These are phyloP conservation scores for Plestiodon gilberti DNA, from an alignment of 2,113 vertebrate species.

Conservation along the genomic window DNA sequence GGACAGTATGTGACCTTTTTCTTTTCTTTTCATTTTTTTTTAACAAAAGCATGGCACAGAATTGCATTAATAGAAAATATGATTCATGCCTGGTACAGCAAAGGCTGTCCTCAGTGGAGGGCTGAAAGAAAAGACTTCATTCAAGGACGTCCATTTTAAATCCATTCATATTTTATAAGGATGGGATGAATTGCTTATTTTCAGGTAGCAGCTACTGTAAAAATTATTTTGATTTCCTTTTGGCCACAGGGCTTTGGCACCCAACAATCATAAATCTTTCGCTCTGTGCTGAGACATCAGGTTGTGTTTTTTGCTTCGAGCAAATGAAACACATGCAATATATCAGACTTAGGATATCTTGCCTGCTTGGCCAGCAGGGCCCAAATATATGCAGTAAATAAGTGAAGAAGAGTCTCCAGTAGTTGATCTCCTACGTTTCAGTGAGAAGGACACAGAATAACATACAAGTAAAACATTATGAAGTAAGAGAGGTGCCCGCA, in stretches of 20 bases:
- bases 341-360: conserved; percentile 22
- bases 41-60: conserved; percentile 51
- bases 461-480: background rate
- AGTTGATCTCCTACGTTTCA: background rate
- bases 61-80: conserved; percentile 64
- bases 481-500: background rate
- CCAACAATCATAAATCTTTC: conserved; percentile 61
- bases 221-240: conserved; percentile 68
- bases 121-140: conserved; percentile 61
- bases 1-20: conserved; percentile 45
- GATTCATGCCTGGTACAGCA: conserved; percentile 51
- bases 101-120: conserved; percentile 55
- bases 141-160: conserved; percentile 65
- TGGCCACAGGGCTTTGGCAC: conserved; percentile 53
- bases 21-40: conserved; percentile 34
- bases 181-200: conserved; percentile 63
- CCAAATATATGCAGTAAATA: conserved; percentile 46
- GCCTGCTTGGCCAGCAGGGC: conserved; percentile 27
- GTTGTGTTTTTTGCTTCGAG: conserved; percentile 56
- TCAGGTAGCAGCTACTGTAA: conserved; percentile 61
- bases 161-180: conserved; percentile 70
- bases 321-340: conserved; percentile 50
- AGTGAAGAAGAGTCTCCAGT: background rate
- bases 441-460: background rate
- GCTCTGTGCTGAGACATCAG: conserved; percentile 40